Base-by-base conservation (phyloP, 2,888 invertebrate genomes). In the Pristionchus entomophagus region DNA sequence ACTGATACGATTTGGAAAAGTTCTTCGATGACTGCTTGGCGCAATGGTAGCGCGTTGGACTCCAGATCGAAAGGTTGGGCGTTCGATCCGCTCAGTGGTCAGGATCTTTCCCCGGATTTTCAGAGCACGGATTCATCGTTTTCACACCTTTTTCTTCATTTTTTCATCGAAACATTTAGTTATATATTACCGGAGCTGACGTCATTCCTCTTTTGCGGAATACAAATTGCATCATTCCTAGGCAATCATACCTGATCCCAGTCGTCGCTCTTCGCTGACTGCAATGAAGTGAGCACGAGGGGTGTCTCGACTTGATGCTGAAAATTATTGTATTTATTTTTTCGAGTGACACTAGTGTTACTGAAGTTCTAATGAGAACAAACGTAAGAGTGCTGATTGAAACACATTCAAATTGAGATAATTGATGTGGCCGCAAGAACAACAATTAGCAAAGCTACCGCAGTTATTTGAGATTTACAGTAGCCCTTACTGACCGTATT, bases 1-100 rank as follows among this genome's bases (percentile, higher is more conserved):
- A n/a, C n/a, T n/a, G n/a, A n/a, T n/a, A n/a, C n/a, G n/a, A n/a
- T n/a, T n/a, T n/a, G n/a, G n/a, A n/a, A n/a, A n/a, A n/a, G n/a
- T n/a, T n/a, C n/a, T n/a, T n/a, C n/a, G n/a, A 65, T 84, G 84
- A 84, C 84, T 84, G 84, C 84, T 84, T 87, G 85, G 85, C 80
- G 85, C 85, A 85, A 85, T 85, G 85, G 85, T 85, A 85, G 85
- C 85, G 85, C 85, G 85, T 85, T 85, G 78, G 85, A 85, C 85
- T 85, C 85, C 85, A 85, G 85, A 85, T 85, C 85, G 85, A 85
- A 85, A 85, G 85, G 85, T 85, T 85, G 85, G 85, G 85, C 85
- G 85, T 85, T 85, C 85, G 85, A 85, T 85, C 85, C 85, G 85
- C 85, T 85, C 85, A 85, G 85, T 85, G 85, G 85, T 85, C 73